Evolutionary conservation across 2,113 vertebrate species (phyloP), one percentile per base, ranked within the genome.

Genomic region (Telmatochromis brachygnathus): DNA sequence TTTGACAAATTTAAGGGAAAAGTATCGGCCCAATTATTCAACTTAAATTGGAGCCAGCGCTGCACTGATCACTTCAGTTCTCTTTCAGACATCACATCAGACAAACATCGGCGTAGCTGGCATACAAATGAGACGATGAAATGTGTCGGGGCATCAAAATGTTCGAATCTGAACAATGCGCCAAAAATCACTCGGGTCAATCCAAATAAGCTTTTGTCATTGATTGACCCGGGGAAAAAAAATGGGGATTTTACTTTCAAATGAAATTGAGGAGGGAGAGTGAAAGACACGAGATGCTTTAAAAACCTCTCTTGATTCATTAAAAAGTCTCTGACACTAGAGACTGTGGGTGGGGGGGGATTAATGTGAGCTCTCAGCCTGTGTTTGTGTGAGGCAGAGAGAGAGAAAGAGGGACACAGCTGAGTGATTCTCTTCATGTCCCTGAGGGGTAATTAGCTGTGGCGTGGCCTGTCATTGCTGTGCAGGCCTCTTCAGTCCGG

Each of bases 371-470:
- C 53, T 84, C 42, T 83, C 11, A 9, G 60, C 82, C 35, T 55
- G 5, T 87, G 42, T 86, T 33, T 82, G 84, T 82, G 49, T 81
- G 87, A 68, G 87, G 56, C 84, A 42, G 68, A 45, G 45, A 49
- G 70, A 77, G 87, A 19, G 70, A 7, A 30, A 19, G 45, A 17
- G 5, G 33, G 88, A 82, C 82, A 82, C 60, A 91, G 91, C 84
- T 91, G 95, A 94, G 90, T 92, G 91, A 94, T 94, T 94, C 85
- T 79, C 87, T 68, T 88, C 87, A 83, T 86, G 91, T 94, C 93
- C 94, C 95, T 42, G 84, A 93, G 91, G 92, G 88, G 87, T 95
- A 93, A 94, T 95, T 95, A 96, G 87, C 91, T 79, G 39, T 88
- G 87, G 65, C 68, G 10, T 87, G 90, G 80, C 94, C 93, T 89